Evolutionary conservation across 2,888 invertebrate genomes (phyloP), one percentile per base, ranked within the genome.

Genomic region (Leptopterna dolabrata): DNA sequence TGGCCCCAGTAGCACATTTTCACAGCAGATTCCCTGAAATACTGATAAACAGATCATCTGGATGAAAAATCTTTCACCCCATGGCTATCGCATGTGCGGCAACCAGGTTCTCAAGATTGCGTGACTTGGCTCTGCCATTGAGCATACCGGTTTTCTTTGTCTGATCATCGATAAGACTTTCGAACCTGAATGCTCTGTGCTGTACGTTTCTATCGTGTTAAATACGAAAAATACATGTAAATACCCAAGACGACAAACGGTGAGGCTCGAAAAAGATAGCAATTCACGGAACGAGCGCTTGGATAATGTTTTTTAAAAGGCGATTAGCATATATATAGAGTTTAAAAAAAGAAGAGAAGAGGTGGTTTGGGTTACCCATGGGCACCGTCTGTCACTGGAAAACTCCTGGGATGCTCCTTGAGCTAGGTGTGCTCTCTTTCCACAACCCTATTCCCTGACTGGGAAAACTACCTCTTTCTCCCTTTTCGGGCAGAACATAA

Each of bases 271-370:
- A 63, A 63, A 24, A 63, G 63, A 24, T 27, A 36, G 2, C 3
- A 73, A 41, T 7, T 36, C 14, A 0, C 14, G 73, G 16, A 73
- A n/a, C n/a, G 73, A 47, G 63, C 43, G 27, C 14, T 29, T 27
- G 84, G 88, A 85, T 87, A 88, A 88, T 88, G 88, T 88, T 87
- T 88, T 88, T 88, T 88, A 88, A 88, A 81, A 76, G 87, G 87
- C 51, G 80, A 88, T 88, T 88, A 88, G 87, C 88, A 88, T 88
- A 88, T 88, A 88, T 84, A 88, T 87, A 63, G 86, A 51, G 81
- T 81, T 45, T 13, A 51, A 47, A 51, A 55, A 81, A 41, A 19
- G 24, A 41, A 19, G 24, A 76, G 27, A 55, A 36, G 45, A 55
- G 82, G 63, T 71, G 81, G 73, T 87, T 36, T 43, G 76, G 80